Evolutionary conservation across 2,797 vertebrate species (phyloP).

Genomic region (Emys orbicularis): DNA sequence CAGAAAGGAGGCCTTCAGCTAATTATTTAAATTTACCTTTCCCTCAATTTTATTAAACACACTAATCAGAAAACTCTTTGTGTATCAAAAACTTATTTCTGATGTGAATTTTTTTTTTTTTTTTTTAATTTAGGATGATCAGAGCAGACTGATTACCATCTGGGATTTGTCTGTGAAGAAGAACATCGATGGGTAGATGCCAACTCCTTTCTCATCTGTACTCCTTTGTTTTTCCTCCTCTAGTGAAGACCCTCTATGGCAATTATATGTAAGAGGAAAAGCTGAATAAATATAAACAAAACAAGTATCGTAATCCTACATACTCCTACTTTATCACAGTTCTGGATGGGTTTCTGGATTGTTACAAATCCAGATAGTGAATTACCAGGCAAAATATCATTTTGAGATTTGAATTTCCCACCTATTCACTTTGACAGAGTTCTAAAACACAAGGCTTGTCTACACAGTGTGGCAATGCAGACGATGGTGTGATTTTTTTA

Average conservation of each 20-base stretch:
- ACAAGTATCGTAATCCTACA: neutral
- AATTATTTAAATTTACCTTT: neutral
- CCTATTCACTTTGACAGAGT: neutral
- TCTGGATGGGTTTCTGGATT: neutral
- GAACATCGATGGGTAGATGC: neutral
- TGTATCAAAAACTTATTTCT: neutral
- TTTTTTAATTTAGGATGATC: neutral
- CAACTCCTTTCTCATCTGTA: neutral
- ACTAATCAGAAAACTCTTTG: neutral
- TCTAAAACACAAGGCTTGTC: neutral
- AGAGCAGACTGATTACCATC: neutral
- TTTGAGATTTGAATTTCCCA: neutral
- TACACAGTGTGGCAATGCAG: neutral
- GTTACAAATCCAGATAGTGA: neutral
- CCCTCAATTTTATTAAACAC: neutral
- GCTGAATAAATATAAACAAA: neutral
- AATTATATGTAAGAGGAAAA: neutral
- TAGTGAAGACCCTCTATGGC: neutral
- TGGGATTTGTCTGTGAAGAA: neutral
- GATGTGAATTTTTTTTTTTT: neutral
- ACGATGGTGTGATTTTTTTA: neutral
- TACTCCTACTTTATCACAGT: neutral
- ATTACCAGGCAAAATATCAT: neutral
- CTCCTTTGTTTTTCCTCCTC: neutral
- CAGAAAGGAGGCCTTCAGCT: neutral